Evolutionary conservation across 2,113 vertebrate species (phyloP), one percentile per base, ranked within the genome.

Genomic region (Poeciliopsis occidentalis): DNA sequence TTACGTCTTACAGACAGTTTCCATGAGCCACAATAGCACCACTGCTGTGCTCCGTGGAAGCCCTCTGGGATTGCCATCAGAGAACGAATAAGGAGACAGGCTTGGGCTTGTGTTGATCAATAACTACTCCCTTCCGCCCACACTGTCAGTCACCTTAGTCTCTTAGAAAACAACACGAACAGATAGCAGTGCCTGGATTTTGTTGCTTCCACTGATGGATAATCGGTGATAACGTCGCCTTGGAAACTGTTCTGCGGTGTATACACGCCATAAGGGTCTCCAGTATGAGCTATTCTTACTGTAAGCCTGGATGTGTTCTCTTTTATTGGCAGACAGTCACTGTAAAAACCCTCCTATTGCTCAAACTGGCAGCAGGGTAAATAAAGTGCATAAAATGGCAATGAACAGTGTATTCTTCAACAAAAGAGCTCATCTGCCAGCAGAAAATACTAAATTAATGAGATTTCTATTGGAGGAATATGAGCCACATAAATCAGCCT

Each of bases 401-500:
- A 95, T 94, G 86, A 93, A 96, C 88, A 95, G 29, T 65, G 34
- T 12, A 69, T 96, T 65, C 93, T 94, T 76, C 95, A 0, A 96
- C 94, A 0, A 12, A 27, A 54, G 60, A 60, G n/a, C 71, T 75
- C 32, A 74, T 64, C 63, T 24, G 75, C 30, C 68, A 79, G 76
- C 12, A 63, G 13, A 69, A 26, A 67, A 37, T 61, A 24, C 2
- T 12, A 32, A 76, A 73, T 71, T 37, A 69, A 78, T 69, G 4
- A 66, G 34, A 26, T 54, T 83, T 75, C 66, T 51, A 69, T n/a
- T 64, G 37, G 37, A 79, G 78, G 44, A 79, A 78, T 63, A 78
- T 71, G 61, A 71, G 37, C 62, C 22, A 27, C 34, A 30, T 80
- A 61, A 81, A 72, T 73, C 73, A 73, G 44, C 7, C 37, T 51